Base-by-base conservation (phyloP, 2,113 vertebrate species). In the Condylura cristata region DNA sequence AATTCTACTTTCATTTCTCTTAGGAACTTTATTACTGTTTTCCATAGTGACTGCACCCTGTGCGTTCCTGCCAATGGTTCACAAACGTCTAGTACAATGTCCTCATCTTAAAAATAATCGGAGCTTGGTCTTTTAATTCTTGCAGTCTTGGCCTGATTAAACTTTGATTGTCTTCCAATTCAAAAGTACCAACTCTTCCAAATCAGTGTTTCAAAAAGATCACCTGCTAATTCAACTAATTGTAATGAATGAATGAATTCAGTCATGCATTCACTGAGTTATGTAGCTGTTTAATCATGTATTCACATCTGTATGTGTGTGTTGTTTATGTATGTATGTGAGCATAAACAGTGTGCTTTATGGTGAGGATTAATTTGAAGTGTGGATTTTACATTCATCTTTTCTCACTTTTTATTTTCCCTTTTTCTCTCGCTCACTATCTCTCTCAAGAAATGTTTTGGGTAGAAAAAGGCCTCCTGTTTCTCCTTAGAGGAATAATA, bases 401-500 rank as follows among this genome's bases (percentile, higher is more conserved):
- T 32, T 68, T 65, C 32, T 53, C 3, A 58, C 56, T 56, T 70
- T 68, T 9, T 6, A 53, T 88, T 11, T 88, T 60, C 37, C 13
- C 28, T 34, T 28, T 84, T 4, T 61, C 22, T 8, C 8, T 66
- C 18, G 79, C 20, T 56, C 9, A 63, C 7, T 70, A 6, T 61
- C 63, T 32, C 65, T 84, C 28, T 58, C 44, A 89, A 92, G 81
- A 75, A 56, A 70, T 71, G 53, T 41, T 75, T 70, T 80, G 18
- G 51, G 30, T 76, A 91, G 71, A 86, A 63, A 80, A 70, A 56
- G 5, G 0, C 11, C 10, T 81, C 11, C 1, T 71, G 78, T 92
- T 86, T 41, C n/a, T n/a, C 32, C 53, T 76, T 91, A 86, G n/a
- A 95, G 48, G 48, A 95, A 95, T 82, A 88, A 86, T 89, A 95